Evolutionary conservation across 2,888 invertebrate genomes (phyloP), one percentile per base, ranked within the genome.

Genomic region (Sinodicranocentrus sp.): DNA sequence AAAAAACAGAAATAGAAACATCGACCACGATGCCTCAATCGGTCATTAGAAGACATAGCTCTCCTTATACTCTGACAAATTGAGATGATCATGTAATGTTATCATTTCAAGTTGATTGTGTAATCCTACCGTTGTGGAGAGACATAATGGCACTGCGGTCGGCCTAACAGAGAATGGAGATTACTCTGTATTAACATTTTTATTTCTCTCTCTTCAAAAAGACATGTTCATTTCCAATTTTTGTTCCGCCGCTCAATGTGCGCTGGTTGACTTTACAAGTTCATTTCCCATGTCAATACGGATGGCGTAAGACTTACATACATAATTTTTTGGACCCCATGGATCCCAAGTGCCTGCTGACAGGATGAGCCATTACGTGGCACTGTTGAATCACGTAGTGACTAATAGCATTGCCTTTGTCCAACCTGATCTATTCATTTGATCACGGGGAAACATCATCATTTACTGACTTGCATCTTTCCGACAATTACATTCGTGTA

Each of bases 221-320:
- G 48, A 48, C 48, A 48, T 48, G n/a, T 70, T 26, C 70, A 70
- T 52, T 70, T 61, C 61, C 28, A 33, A 28, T 61, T 17, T 17
- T 19, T 76, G 25, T 76, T 72, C 43, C 28, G 13, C 23, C 23
- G 21, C 23, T 26, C 44, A 59, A 76, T 33, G 33, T 3, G 33
- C 33, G 71, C 65, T 82, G 68, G 73, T 77, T 83, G 72, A 77
- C 77, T 77, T 82, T 77, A 83, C 83, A 83, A 83, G 83, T 83
- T 83, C 83, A 82, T 76, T 82, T 82, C 82, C 82, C 82, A 83
- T 77, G 83, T 83, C 83, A 83, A 83, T 83, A 83, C 65, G 44
- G 33, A 33, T 33, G 33, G 10, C 33, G 33, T 33, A 33, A 33
- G 33, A 10, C 33, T 33, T 33, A 6, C 10, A 33, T 33, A 10